phyloP scores from a whole-genome alignment of 1,140 invertebrate genomes.

The Dinothrombium tinctorium region DNA sequence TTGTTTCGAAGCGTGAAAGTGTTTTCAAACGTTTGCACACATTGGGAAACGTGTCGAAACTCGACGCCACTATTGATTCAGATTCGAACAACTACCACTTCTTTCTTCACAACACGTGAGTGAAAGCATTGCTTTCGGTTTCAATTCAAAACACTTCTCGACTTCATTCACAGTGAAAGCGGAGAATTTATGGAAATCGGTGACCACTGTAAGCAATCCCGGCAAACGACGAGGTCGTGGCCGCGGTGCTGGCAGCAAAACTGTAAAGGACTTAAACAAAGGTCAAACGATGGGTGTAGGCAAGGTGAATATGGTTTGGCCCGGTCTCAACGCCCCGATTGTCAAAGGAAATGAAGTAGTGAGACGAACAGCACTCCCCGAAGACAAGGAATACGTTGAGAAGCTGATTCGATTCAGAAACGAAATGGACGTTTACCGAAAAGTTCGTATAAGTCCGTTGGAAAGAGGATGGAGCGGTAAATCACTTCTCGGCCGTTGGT shows the following conservation, averaged over 20 bases:
- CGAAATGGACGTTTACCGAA: slow-evolving; percentile 33
- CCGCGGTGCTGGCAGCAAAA: slow-evolving; percentile 43
- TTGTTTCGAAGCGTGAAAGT: too few species aligned
- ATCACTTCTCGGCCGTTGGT: slow-evolving; percentile 50
- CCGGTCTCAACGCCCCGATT: slow-evolving; percentile 63
- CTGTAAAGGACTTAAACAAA: slow-evolving; percentile 57
- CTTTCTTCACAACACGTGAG: slow-evolving; percentile 6
- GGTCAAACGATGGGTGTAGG: slow-evolving; percentile 73
- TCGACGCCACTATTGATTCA: too few species aligned
- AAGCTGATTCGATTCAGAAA: slow-evolving; percentile 45
- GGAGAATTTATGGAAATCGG: slow-evolving; percentile 71
- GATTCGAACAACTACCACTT: neutral
- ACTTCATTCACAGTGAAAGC: slow-evolving; percentile 35
- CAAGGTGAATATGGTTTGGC: slow-evolving; percentile 59
- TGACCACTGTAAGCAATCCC: slow-evolving; percentile 82
- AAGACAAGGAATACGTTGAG: slow-evolving; percentile 41
- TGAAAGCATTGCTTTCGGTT: neutral
- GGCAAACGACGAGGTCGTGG: slow-evolving; percentile 78
- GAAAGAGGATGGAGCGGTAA: slow-evolving; percentile 70
- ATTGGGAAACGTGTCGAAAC: too few species aligned
- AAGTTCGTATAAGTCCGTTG: slow-evolving; percentile 40
- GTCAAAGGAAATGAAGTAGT: slow-evolving; percentile 48
- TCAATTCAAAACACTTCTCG: neutral
- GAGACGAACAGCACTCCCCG: slow-evolving; percentile 36
- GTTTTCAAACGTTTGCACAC: too few species aligned